Percentiles rank a stretch among this genome's conserved stretches.
phyloP scores from a whole-genome alignment of 2,888 invertebrate species.

The Polydrusus cervinus region DNA sequence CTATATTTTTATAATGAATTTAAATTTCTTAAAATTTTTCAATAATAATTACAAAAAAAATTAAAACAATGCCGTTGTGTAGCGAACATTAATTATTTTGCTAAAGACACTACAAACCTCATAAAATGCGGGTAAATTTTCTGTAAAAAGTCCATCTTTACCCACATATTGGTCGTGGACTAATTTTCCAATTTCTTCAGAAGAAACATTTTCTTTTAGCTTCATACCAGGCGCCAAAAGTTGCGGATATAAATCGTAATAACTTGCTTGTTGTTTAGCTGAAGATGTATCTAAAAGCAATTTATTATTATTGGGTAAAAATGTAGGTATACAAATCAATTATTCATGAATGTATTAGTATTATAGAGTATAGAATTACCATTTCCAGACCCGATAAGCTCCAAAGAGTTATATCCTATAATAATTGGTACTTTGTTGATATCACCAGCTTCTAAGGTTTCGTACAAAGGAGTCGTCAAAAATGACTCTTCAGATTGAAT shows the following conservation, averaged over 20 bases:
- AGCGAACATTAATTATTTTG: constrained; percentile 28
- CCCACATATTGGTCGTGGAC: constrained; percentile 51
- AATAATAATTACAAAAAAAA: not conserved
- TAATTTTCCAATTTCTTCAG: constrained; percentile 22
- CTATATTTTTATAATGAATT: too few species aligned
- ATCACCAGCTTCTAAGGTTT: constrained; percentile 52
- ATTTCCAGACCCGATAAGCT: constrained; percentile 49
- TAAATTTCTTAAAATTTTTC: not conserved
- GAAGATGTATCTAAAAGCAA: not conserved
- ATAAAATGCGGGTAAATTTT: constrained; percentile 25
- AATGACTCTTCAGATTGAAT: constrained; percentile 51
- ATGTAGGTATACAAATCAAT: too few species aligned
- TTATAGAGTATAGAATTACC: constrained; percentile 31
- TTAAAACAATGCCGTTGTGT: too few species aligned
- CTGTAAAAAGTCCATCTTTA: constrained; percentile 34
- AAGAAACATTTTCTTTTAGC: constrained; percentile 13
- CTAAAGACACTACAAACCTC: constrained; percentile 8
- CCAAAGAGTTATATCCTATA: constrained; percentile 71
- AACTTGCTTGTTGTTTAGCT: not conserved
- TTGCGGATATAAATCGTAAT: not conserved
- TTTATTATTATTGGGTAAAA: too few species aligned
- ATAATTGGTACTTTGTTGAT: constrained; percentile 69
- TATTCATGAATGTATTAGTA: too few species aligned
- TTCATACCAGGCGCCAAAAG: not conserved
- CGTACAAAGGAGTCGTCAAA: constrained; percentile 52